A percentile compares a stretch with the other conserved stretches of the same genome.
Evolutionary conservation across 1,140 invertebrate genomes (phyloP).

Genomic region (Ptiloglossa arizonensis): DNA sequence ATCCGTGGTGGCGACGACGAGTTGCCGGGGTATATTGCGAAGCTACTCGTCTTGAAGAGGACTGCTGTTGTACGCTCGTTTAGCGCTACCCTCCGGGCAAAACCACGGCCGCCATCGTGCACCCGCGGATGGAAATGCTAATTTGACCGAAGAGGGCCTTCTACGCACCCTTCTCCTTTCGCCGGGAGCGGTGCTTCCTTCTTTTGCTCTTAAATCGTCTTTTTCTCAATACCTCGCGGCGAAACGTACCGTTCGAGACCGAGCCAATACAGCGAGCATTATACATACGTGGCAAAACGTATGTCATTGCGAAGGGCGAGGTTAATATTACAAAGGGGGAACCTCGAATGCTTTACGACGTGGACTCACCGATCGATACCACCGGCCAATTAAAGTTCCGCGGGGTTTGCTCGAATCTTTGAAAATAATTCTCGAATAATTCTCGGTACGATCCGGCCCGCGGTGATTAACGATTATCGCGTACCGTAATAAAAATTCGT

Average conservation of each 20-base stretch:
- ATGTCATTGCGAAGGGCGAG: too few relatives aligned
- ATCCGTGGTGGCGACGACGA: slow-evolving; percentile 29
- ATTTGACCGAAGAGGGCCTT: slow-evolving; percentile 59
- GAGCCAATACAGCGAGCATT: slow-evolving; percentile 1
- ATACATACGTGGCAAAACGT: background rate
- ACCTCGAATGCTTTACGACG: too few relatives aligned
- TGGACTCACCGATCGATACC: too few relatives aligned
- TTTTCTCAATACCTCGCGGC: slow-evolving; percentile 44
- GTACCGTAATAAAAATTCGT: too few relatives aligned
- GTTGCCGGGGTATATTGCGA: slow-evolving; percentile 47
- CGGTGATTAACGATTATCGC: too few relatives aligned
- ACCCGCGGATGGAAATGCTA: slow-evolving; percentile 73
- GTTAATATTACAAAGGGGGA: too few relatives aligned
- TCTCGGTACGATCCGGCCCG: too few relatives aligned
- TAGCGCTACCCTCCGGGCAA: slow-evolving; percentile 68
- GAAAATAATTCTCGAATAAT: too few relatives aligned
- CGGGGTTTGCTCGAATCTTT: too few relatives aligned
- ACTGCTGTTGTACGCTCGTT: slow-evolving; percentile 60
- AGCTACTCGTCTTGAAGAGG: slow-evolving; percentile 68
- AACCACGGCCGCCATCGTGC: slow-evolving; percentile 61
- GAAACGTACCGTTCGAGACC: slow-evolving; percentile 30
- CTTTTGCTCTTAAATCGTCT: slow-evolving; percentile 34
- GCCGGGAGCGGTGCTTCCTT: slow-evolving; percentile 29
- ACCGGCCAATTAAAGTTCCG: too few relatives aligned
- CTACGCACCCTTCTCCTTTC: slow-evolving; percentile 45